Base-by-base conservation (phyloP, 1,140 invertebrate species). In the Polypedilum vanderplanki region DNA sequence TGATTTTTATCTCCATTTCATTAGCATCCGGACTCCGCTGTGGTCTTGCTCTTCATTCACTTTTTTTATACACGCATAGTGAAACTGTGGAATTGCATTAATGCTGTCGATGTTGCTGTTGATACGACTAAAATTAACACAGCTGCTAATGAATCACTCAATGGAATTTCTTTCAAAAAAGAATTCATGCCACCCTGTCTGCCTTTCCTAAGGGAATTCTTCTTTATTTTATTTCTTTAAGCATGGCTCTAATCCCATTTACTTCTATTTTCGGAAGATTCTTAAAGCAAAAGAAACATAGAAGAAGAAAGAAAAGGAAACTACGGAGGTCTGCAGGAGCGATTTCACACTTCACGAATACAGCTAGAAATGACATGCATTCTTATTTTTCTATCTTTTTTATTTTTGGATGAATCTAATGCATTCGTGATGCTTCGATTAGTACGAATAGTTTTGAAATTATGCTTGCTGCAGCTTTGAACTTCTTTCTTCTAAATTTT, bases 1-100 rank as follows among this genome's bases (percentile, higher is more conserved):
- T 70, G 65, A 70, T 70, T 70, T 70, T 70, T 70, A 70, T 70
- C 65, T 70, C 65, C 65, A 22, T 70, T 70, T 70, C 65, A 70
- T 70, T 70, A 70, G 65, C 65, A 70, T 70, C 65, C 65, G 65
- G 65, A 70, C 17, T 70, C n/a, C 65, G 9, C 20, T 70, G 65
- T 22, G 65, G 65, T 22, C 20, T 20, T 10, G 46, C 46, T 15
- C 24, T 33, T 33, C 24, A 33, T 33, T 57, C 46, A n/a, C 46
- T 57, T 15, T 46, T n/a, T n/a, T 33, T 33, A 33, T 33, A 33
- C 5, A 33, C 24, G 24, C 24, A 33, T 33, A 33, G 24, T 33
- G 24, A 33, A 33, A 33, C 24, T 33, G 46, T 57, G 24, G 24
- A 33, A 33, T 33, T 57, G 46, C 46, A 57, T 57, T 57, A n/a